Evolutionary conservation across 1,140 invertebrate species (phyloP), one percentile per base, ranked within the genome.

Genomic region (Trissolcus basalis): DNA sequence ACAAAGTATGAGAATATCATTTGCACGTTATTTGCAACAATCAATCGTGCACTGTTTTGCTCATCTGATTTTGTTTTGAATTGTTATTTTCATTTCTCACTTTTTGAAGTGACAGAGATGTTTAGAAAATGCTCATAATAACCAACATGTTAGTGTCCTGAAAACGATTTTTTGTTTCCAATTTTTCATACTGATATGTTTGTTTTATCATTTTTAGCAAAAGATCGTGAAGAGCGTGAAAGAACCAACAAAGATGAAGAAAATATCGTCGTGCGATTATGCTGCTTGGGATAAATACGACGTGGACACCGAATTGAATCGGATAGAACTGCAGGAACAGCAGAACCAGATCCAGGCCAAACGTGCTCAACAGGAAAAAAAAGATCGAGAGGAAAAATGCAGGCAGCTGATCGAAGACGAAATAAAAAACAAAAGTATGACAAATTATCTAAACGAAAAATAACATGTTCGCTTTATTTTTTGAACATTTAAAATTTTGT

Each of bases 211-310:
- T 39, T 39, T n/a, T 3, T 39, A 39, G 9, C 9, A 45, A 16
- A n/a, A n/a, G n/a, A 54, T 35, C 9, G 2, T 32, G 3, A 61
- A 44, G 43, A 64, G 5, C 54, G 36, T 14, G 69, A 65, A 76
- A 41, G 67, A 56, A 63, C 44, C 11, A 49, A 43, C 48, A 27
- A 44, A 60, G 43, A 80, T 78, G 35, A 45, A 79, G 61, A 87
- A 85, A 61, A 89, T 89, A 36, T 75, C 84, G 32, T 88, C 90
- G 9, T 92, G 88, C 4, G 91, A 93, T 75, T 93, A 93, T 69
- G 81, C 78, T 0, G 88, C 90, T 61, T 94, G 93, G 93, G 91
- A 93, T 79, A 92, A 92, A 82, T 93, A 91, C 79, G 92, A 93
- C 81, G 90, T 90, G 0, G 93, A 94, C 51, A 90, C 89, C 10